phyloP scores from a whole-genome alignment of 1,140 invertebrate genomes.

The Gryon sp. region DNA sequence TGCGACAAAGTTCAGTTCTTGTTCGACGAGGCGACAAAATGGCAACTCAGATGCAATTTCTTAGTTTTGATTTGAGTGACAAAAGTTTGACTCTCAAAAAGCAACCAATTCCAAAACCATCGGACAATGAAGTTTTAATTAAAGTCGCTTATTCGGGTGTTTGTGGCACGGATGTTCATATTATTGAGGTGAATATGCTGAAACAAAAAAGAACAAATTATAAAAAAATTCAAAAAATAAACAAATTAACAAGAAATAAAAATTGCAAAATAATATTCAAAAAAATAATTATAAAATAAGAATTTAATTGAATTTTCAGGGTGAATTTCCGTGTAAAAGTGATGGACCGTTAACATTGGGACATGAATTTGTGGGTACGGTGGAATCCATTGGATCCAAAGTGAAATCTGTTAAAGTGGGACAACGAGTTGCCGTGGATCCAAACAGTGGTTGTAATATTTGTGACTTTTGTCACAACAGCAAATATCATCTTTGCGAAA shows the following conservation, averaged over 20 bases:
- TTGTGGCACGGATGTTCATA: constrained; percentile 89
- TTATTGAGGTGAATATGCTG: constrained; percentile 82
- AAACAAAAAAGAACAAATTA: too few species aligned
- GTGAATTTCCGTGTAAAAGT: constrained; percentile 82
- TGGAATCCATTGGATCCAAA: constrained; percentile 81
- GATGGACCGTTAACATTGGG: constrained; percentile 81
- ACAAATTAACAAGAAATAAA: not conserved
- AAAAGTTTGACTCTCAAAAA: constrained; percentile 77
- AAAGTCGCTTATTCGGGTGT: constrained; percentile 84
- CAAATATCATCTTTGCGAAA: constrained; percentile 82
- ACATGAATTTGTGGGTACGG: constrained; percentile 85
- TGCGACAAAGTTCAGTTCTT: constrained; percentile 21
- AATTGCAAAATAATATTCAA: constrained; percentile 6
- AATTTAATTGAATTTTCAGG: too few species aligned
- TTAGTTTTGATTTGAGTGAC: constrained; percentile 79
- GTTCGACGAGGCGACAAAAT: constrained; percentile 2
- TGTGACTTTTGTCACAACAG: constrained; percentile 82
- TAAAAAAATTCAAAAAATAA: not conserved
- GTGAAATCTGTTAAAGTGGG: constrained; percentile 83
- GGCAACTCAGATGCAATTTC: constrained; percentile 79
- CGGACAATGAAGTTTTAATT: constrained; percentile 80
- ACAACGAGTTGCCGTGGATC: constrained; percentile 84
- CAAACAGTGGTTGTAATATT: constrained; percentile 83
- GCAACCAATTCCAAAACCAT: constrained; percentile 78
- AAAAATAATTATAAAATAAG: too few species aligned